Evolutionary conservation across 2,888 invertebrate species (phyloP).

Genomic region (Drosophila paranaensis): DNA sequence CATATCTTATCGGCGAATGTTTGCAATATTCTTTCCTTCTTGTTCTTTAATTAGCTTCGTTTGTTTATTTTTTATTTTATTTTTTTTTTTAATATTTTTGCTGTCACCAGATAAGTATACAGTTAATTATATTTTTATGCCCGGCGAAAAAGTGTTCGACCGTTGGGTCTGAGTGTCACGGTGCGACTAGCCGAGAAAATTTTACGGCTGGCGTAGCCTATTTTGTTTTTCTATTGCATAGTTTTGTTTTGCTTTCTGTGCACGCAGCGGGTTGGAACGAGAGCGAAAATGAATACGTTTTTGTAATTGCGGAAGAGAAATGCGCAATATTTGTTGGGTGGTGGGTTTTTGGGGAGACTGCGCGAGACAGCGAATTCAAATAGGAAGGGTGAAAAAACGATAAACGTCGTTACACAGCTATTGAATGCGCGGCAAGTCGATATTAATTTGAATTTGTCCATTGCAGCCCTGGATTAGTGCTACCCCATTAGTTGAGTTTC

Average conservation of each 20-base stretch:
- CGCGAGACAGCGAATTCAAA: conserved; percentile 1
- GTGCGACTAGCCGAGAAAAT: conserved; percentile 49
- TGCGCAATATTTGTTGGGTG: conserved; percentile 66
- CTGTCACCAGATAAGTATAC: not conserved
- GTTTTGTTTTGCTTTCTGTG: conserved; percentile 64
- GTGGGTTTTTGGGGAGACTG: conserved; percentile 41
- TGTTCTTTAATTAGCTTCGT: not conserved
- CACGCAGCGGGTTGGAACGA: conserved; percentile 63
- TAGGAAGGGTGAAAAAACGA: conserved; percentile 2
- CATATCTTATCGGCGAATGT: conserved; percentile 33
- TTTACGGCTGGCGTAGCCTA: conserved; percentile 50
- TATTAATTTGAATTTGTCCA: not conserved
- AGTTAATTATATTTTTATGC: conserved; percentile 1
- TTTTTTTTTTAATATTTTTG: not conserved
- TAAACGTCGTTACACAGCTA: not conserved
- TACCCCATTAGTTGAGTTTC: not conserved
- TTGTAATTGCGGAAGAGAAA: conserved; percentile 40
- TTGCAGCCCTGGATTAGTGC: conserved; percentile 27
- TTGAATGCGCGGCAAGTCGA: conserved; percentile 6
- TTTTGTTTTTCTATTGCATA: conserved; percentile 42
- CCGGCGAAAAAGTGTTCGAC: conserved; percentile 17
- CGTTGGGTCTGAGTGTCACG: conserved; percentile 49
- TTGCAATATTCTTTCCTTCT: not conserved
- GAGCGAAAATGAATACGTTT: conserved; percentile 9
- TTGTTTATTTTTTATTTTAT: conserved; percentile 3